These are phyloP conservation scores for Neopipo cinnamomea DNA, from an alignment of 2,113 vertebrate genomes.

Conservation along the genomic window DNA sequence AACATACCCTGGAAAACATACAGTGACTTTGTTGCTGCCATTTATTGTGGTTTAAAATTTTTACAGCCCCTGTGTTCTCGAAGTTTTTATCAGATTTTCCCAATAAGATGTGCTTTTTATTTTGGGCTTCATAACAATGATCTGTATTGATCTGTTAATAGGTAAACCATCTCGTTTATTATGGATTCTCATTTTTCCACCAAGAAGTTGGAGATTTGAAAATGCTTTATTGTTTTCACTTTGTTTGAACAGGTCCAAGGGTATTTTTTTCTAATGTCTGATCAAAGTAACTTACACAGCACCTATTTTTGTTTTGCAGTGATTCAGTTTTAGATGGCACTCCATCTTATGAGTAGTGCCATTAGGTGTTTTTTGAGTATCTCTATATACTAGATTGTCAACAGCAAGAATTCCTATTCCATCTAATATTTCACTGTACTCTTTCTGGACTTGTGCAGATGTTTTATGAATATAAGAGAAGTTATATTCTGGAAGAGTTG, in stretches of 20 bases:
- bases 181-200: neutral
- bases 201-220: neutral
- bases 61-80: neutral
- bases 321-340: slow-evolving; percentile 23
- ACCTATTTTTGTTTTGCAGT: neutral
- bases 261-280: neutral
- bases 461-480: neutral
- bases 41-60: neutral
- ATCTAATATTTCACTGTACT: neutral
- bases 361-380: neutral
- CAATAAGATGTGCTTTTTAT: neutral
- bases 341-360: neutral
- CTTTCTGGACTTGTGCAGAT: neutral
- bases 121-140: neutral
- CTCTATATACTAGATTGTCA: neutral
- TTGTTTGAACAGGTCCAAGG: neutral
- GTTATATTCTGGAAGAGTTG: neutral
- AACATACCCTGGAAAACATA: neutral
- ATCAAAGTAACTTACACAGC: neutral
- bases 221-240: neutral
- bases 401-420: neutral
- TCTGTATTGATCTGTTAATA: neutral
- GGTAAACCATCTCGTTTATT: neutral
- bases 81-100: neutral
- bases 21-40: neutral